phyloP scores from a whole-genome alignment of 2,113 vertebrate species.

The Heloderma charlesbogerti region DNA sequence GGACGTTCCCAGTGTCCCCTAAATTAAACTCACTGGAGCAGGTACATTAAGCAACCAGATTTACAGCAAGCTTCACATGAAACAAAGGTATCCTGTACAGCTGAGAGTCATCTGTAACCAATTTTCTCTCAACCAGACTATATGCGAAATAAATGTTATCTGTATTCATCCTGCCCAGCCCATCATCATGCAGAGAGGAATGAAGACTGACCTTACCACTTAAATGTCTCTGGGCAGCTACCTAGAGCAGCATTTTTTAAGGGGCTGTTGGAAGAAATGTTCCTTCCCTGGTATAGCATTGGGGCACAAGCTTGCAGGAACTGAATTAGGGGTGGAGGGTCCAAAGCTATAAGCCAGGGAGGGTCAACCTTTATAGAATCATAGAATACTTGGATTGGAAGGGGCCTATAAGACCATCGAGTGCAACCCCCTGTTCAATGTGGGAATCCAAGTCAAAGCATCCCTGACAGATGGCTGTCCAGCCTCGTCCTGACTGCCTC shows the following conservation, averaged over 20 bases:
- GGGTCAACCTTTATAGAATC: not conserved
- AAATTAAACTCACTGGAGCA: constrained; percentile 61
- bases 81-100: constrained; percentile 67
- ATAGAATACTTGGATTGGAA: no score
- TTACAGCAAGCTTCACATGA: constrained; percentile 66
- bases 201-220: not conserved
- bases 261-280: not conserved
- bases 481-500: no score
- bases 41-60: constrained; percentile 61
- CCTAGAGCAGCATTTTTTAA: not conserved
- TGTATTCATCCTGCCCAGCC: not conserved
- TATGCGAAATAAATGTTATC: constrained; percentile 63
- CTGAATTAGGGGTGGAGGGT: not conserved
- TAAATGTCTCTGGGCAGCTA: not conserved
- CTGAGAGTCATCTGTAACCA: constrained; percentile 68
- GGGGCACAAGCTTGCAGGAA: not conserved
- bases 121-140: constrained; percentile 59
- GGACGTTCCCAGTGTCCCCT: constrained; percentile 51
- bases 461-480: no score
- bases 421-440: no score
- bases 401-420: no score
- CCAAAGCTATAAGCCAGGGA: not conserved
- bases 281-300: not conserved
- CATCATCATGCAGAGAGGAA: not conserved
- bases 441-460: no score